Percentiles rank a stretch among this genome's conserved stretches.
phyloP scores from a whole-genome alignment of 2,797 vertebrate genomes.

The Sebastes taczanowskii region DNA sequence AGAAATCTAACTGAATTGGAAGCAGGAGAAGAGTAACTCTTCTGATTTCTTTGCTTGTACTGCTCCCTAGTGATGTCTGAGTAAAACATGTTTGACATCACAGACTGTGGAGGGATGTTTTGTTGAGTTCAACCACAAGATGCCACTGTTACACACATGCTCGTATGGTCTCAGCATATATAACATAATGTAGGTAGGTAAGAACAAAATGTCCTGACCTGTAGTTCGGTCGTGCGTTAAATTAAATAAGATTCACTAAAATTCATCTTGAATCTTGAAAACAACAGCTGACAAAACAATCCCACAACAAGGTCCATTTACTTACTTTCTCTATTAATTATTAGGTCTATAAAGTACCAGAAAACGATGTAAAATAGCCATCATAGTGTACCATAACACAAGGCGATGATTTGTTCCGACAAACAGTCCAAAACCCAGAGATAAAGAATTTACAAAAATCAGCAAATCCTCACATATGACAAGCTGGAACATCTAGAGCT shows the following conservation, averaged over 20 bases:
- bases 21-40: not conserved
- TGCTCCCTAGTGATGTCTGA: conserved; percentile 45
- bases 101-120: not conserved
- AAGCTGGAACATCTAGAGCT: too few species aligned
- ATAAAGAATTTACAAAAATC: not conserved
- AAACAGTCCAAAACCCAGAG: not conserved
- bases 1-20: not conserved
- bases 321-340: too few species aligned
- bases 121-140: not conserved
- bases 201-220: not conserved
- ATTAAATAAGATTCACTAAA: too few species aligned
- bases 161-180: not conserved
- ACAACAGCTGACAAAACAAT: too few species aligned
- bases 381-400: too few species aligned
- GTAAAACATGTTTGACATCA: not conserved
- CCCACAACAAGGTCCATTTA: too few species aligned
- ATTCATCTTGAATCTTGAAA: too few species aligned
- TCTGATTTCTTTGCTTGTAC: conserved; percentile 7
- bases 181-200: not conserved
- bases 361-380: too few species aligned
- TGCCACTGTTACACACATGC: not conserved
- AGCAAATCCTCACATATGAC: too few species aligned
- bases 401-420: too few species aligned
- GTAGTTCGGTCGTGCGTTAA: not conserved
- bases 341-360: too few species aligned